Conservation (phyloP, 2,797 vertebrate genomes). For the Tangara arthus region DNA sequence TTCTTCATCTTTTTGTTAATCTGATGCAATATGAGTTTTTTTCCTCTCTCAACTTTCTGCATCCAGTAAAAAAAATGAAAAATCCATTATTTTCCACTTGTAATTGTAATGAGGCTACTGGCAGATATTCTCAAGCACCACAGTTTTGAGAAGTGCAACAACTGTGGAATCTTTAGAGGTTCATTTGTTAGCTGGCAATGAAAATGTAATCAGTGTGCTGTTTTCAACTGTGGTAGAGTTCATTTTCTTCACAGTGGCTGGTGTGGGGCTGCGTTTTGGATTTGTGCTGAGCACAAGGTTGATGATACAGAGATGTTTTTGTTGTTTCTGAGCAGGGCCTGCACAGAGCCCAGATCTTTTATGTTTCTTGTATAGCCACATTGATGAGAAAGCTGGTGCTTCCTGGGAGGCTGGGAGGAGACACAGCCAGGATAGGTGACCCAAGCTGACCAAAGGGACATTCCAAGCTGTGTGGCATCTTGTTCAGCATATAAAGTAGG, state of each 20-base stretch:
- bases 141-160: background rate
- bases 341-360: background rate
- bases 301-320: background rate
- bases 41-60: background rate
- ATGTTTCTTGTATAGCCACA: fast-evolving
- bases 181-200: background rate
- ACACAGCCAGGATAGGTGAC: background rate
- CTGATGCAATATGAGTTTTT: background rate
- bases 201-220: background rate
- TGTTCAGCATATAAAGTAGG: background rate
- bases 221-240: background rate
- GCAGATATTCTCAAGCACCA: background rate
- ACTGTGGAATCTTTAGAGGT: background rate
- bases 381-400: background rate
- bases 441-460: background rate
- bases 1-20: background rate
- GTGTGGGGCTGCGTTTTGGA: background rate
- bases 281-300: background rate
- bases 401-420: background rate
- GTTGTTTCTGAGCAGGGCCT: background rate
- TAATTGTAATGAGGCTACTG: background rate
- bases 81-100: background rate
- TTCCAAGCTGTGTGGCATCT: fast-evolving
- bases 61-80: background rate
- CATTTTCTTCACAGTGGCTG: background rate